phyloP scores from a whole-genome alignment of 2,888 invertebrate species.

The Hypercompe scribonia region DNA sequence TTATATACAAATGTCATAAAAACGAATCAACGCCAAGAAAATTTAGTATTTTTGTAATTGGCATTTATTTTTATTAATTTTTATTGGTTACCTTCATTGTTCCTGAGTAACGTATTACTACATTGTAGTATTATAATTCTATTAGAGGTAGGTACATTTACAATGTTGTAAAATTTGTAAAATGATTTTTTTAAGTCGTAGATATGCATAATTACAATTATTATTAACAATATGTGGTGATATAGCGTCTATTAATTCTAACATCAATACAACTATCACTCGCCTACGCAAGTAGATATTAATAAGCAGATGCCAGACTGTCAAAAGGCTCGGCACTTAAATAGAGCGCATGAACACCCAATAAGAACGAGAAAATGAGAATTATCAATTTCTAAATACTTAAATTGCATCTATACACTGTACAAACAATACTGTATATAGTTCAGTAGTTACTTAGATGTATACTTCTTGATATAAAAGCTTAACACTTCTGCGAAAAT shows the following conservation, averaged over 20 bases:
- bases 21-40: constrained; percentile 54
- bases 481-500: too few relatives aligned
- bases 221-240: too few relatives aligned
- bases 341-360: neutral
- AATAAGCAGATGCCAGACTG: neutral
- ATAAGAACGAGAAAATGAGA: neutral
- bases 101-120: constrained; percentile 3
- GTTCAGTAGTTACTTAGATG: neutral
- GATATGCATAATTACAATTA: neutral
- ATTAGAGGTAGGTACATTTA: neutral
- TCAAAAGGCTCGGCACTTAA: neutral
- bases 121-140: neutral
- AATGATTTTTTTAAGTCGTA: neutral
- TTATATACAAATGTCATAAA: constrained; percentile 47
- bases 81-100: constrained; percentile 34
- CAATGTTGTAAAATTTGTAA: too few relatives aligned
- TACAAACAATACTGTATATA: too few relatives aligned
- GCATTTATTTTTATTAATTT: constrained; percentile 38
- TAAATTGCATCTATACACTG: too few relatives aligned
- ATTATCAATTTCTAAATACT: neutral
- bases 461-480: neutral
- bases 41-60: constrained; percentile 40
- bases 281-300: neutral
- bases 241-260: neutral
- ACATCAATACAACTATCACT: neutral